Base-by-base conservation (phyloP, 2,797 vertebrate genomes). In the Bovichtus variegatus region DNA sequence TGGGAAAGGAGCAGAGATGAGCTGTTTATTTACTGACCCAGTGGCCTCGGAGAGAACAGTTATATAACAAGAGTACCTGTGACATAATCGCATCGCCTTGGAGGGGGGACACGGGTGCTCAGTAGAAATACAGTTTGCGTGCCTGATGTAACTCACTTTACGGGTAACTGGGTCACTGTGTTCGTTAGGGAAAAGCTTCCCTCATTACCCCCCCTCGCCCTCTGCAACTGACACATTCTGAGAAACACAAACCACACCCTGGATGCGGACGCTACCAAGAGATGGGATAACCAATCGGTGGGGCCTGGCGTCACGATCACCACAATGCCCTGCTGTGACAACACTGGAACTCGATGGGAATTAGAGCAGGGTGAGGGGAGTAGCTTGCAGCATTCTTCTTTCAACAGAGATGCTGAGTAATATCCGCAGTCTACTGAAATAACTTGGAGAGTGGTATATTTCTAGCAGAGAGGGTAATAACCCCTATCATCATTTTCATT, bases 161-260 rank as follows among this genome's bases (percentile, higher is more conserved):
- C 69, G 88, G 92, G 93, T 94, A 96, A 95, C 86, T 95, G 90
- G 95, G 95, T 95, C 95, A 95, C 81, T 93, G 87, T 94, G 93
- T 94, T 94, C 85, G 46, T 92, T 93, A 83, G 89, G 84, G 87
- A 80, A 88, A 90, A 89, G 87, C 84, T 91, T 86, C 76, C 80
- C 80, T 91, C 84, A 90, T 91, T 91, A 87, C 54, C 9, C 41
- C 78, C 49, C 31, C n/a, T 53, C 23, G 4, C 70, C 84, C 82
- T 82, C 58, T 82, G 62, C 76, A 76, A 74, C 85, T 57, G 82
- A 87, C 89, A 89, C 81, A 81, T 91, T 92, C 88, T 80, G 85
- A 89, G 92, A 93, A 93, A 91, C 81, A 73, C 80, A 82, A 89
- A 91, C 84, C 90, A 82, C 85, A 79, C 82, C 81, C 83, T 80